Conservation (phyloP, 2,113 vertebrate species). For the Urocolius indicus region DNA sequence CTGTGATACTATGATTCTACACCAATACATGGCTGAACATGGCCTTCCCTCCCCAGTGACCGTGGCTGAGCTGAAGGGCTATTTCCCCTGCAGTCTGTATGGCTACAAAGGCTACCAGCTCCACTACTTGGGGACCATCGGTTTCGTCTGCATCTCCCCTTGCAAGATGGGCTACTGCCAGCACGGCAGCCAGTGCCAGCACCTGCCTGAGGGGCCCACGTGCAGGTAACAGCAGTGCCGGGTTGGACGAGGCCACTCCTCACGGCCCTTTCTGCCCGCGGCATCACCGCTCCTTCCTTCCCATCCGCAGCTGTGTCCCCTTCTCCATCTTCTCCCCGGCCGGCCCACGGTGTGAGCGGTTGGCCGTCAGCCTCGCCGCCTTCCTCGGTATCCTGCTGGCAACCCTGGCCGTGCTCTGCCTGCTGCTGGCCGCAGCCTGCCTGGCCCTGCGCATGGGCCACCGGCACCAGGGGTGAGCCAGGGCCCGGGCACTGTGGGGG, state of each 20-base stretch:
- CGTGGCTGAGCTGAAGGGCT: constrained; percentile 15
- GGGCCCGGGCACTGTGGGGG: background rate
- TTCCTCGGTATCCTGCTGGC: constrained; percentile 75
- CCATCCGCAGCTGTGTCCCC: constrained; percentile 14
- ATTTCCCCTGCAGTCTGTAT: background rate
- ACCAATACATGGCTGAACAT: fast-evolving
- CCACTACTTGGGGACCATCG: fast-evolving
- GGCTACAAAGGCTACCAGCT: constrained; percentile 49
- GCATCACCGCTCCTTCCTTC: background rate
- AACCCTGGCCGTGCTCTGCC: constrained; percentile 56
- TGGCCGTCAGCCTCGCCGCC: constrained; percentile 48
- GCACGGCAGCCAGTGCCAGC: background rate
- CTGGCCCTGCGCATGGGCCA: background rate
- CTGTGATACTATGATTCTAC: too few relatives aligned
- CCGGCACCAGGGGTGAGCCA: background rate
- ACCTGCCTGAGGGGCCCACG: background rate
- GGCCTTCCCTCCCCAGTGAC: background rate
- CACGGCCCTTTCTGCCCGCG: fast-evolving
- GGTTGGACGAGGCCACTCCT: fast-evolving
- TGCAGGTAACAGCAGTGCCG: constrained; percentile 13
- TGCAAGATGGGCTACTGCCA: constrained; percentile 62
- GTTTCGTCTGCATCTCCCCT: constrained; percentile 36
- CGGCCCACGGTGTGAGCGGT: constrained; percentile 27
- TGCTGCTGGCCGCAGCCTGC: background rate
- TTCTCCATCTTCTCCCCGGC: constrained; percentile 47